Conservation (phyloP, 1,140 invertebrate genomes). For the Diorhabda carinulata region DNA sequence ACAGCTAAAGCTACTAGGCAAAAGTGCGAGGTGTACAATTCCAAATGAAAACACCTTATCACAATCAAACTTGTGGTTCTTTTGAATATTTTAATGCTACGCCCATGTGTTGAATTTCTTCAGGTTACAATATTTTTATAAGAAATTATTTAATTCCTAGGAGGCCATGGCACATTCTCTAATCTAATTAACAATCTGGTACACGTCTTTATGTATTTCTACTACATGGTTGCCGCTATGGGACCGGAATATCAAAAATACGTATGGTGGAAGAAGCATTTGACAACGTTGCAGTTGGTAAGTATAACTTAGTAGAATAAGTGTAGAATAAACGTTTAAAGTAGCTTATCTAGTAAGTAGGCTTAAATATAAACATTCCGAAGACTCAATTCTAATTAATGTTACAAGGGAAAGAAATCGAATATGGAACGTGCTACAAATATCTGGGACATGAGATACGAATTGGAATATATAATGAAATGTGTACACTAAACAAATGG, state of each 20-base stretch:
- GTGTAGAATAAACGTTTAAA: neutral
- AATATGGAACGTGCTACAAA: neutral
- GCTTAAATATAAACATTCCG: neutral
- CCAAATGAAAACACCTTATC: no score
- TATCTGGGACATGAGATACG: neutral
- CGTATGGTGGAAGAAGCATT: conserved; percentile 93
- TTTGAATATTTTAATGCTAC: no score
- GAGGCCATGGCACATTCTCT: conserved; percentile 88
- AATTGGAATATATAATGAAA: neutral
- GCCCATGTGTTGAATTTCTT: no score
- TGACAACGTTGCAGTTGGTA: conserved; percentile 87
- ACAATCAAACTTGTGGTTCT: no score
- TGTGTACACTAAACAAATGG: no score
- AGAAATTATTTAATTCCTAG: conserved; percentile 49
- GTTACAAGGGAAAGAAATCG: neutral
- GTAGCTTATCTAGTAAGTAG: neutral
- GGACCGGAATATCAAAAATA: conserved; percentile 88
- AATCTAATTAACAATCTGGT: conserved; percentile 91
- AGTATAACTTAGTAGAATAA: conserved; percentile 37
- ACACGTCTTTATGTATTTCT: conserved; percentile 91
- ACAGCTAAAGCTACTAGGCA: no score
- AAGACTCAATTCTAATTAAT: neutral
- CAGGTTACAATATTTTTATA: no score
- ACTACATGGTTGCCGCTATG: conserved; percentile 88
- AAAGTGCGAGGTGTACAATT: no score